phyloP scores from a whole-genome alignment of 2,113 vertebrate genomes.

The Psammodynastes pulverulentus region DNA sequence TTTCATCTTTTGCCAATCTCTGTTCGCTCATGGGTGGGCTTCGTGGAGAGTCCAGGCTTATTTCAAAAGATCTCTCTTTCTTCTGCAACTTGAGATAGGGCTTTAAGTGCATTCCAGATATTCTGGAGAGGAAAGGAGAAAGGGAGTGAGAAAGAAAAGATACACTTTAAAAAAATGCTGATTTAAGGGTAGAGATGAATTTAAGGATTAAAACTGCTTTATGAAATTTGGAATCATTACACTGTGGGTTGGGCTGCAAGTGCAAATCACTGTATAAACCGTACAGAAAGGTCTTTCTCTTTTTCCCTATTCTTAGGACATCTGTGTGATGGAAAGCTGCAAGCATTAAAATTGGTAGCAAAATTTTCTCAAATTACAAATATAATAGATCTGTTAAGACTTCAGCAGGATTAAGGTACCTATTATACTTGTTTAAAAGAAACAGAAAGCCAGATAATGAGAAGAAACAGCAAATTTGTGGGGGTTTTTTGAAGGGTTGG shows the following conservation, averaged over 20 bases:
- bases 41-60: slow-evolving; percentile 64
- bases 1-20: slow-evolving; percentile 64
- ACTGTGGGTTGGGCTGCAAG: neutral
- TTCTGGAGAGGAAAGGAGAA: slow-evolving; percentile 65
- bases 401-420: neutral
- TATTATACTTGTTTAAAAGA: neutral
- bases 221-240: neutral
- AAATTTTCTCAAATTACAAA: neutral
- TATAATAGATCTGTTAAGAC: neutral
- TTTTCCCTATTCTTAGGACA: neutral
- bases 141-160: slow-evolving; percentile 23
- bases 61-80: slow-evolving; percentile 68
- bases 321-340: neutral
- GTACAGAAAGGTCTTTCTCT: neutral
- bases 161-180: neutral
- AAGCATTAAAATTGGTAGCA: neutral
- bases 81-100: slow-evolving; percentile 80
- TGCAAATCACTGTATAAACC: neutral
- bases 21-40: slow-evolving; percentile 64
- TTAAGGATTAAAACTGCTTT: neutral
- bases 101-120: slow-evolving; percentile 88
- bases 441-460: neutral
- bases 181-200: neutral
- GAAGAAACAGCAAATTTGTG: neutral
- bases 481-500: neutral